Conservation (phyloP, 2,888 invertebrate genomes). For the Temnothorax rugatulus region DNA sequence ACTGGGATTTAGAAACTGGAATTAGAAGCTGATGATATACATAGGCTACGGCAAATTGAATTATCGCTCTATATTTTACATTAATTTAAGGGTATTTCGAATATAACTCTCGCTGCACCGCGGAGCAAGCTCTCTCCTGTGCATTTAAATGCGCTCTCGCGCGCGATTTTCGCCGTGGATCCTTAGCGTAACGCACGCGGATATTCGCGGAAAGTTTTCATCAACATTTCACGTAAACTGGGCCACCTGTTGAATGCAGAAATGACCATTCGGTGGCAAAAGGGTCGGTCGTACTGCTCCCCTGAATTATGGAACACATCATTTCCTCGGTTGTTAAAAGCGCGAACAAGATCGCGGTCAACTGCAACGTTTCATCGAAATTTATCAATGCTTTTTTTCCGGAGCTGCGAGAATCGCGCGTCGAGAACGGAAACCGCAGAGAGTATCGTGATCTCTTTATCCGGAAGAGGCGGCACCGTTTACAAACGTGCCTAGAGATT, state of each 20-base stretch:
- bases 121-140: not conserved
- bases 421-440: not conserved
- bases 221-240: conserved; percentile 79
- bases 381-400: conserved; percentile 41
- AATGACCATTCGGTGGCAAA: conserved; percentile 77
- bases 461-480: not conserved
- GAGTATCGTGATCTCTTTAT: not conserved
- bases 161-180: conserved; percentile 47
- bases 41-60: not conserved
- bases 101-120: not conserved
- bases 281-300: conserved; percentile 72
- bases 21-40: not conserved
- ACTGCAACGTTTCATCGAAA: conserved; percentile 45
- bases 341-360: conserved; percentile 60
- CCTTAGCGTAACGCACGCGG: conserved; percentile 58
- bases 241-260: conserved; percentile 80
- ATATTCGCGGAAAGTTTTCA: conserved; percentile 75
- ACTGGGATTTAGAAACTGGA: not conserved
- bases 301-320: conserved; percentile 78
- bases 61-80: not conserved
- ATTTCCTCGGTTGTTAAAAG: conserved; percentile 71
- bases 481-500: conserved; percentile 1
- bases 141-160: conserved; percentile 10
- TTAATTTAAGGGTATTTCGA: not conserved
- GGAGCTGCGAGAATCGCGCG: not conserved